Conservation (phyloP, 23 tunicate genomes). For the Trididemnum miniatum region DNA sequence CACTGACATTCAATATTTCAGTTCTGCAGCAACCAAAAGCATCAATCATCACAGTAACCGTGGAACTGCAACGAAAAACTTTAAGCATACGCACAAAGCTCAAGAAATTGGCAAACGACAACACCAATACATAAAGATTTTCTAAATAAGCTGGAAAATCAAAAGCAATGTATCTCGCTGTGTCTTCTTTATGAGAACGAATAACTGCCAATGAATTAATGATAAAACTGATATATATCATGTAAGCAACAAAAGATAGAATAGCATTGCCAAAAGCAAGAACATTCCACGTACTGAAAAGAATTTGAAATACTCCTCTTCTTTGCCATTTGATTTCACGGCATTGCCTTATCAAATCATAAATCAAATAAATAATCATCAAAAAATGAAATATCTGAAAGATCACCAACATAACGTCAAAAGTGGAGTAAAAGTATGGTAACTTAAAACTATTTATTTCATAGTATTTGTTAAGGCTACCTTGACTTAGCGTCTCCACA, state of each 20-base stretch:
- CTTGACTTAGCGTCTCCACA: slow-evolving; percentile 45
- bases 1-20: slow-evolving; percentile 31
- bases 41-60: slow-evolving; percentile 58
- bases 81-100: slow-evolving; percentile 63
- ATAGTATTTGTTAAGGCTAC: slow-evolving; percentile 34
- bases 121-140: neutral
- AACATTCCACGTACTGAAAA: slow-evolving; percentile 47
- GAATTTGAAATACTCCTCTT: slow-evolving; percentile 16
- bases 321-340: slow-evolving; percentile 43
- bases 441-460: slow-evolving; percentile 43
- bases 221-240: slow-evolving; percentile 24
- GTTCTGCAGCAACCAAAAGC: slow-evolving; percentile 30
- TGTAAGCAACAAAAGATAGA: slow-evolving; percentile 41
- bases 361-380: neutral
- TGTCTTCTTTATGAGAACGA: slow-evolving; percentile 31
- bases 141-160: slow-evolving; percentile 37
- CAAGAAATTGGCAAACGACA: slow-evolving; percentile 44
- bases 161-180: slow-evolving; percentile 40
- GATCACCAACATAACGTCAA: slow-evolving; percentile 27
- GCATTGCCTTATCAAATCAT: slow-evolving; percentile 43
- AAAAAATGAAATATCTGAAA: slow-evolving; percentile 46
- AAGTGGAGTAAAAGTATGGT: slow-evolving; percentile 39
- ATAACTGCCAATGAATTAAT: slow-evolving; percentile 1
- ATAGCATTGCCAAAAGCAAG: slow-evolving; percentile 12
- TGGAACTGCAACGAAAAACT: slow-evolving; percentile 64